A percentile compares a stretch with the other conserved stretches of the same genome.
These are phyloP conservation scores for Rhopalosiphum maidis DNA, from an alignment of 1,140 invertebrate species.

Conservation along the genomic window DNA sequence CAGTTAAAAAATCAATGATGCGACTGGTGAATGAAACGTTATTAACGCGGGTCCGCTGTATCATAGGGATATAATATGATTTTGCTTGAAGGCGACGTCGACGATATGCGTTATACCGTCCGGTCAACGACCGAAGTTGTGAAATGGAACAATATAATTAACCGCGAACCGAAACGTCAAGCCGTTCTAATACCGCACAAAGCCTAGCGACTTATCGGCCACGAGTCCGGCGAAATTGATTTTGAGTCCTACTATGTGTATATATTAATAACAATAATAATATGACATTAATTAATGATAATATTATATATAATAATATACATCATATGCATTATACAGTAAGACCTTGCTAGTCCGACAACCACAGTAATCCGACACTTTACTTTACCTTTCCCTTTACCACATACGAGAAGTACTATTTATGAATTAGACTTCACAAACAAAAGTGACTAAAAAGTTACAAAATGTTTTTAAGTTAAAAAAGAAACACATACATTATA, in stretches of 20 bases:
- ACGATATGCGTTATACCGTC: too few species aligned
- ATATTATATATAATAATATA: too few species aligned
- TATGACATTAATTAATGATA: background rate
- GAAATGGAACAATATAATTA: constrained; percentile 4
- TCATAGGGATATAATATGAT: background rate
- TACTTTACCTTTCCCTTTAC: background rate
- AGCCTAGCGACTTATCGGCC: background rate
- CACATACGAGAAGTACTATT: background rate
- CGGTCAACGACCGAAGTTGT: background rate
- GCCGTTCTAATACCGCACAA: background rate
- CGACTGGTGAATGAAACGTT: background rate
- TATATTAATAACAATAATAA: background rate
- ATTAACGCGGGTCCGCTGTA: background rate
- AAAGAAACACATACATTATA: background rate
- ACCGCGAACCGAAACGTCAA: background rate
- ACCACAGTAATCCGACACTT: background rate
- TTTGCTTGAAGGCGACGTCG: background rate
- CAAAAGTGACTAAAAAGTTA: background rate
- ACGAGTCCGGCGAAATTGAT: background rate
- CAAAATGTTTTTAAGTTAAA: background rate
- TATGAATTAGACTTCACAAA: background rate
- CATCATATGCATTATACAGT: background rate
- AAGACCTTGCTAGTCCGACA: background rate
- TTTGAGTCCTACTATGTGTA: background rate
- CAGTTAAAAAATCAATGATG: background rate